Percentiles rank a stretch among this genome's conserved stretches.
Conservation (phyloP, 2,113 vertebrate species). For the Sterrhoptilus dennistouni region DNA sequence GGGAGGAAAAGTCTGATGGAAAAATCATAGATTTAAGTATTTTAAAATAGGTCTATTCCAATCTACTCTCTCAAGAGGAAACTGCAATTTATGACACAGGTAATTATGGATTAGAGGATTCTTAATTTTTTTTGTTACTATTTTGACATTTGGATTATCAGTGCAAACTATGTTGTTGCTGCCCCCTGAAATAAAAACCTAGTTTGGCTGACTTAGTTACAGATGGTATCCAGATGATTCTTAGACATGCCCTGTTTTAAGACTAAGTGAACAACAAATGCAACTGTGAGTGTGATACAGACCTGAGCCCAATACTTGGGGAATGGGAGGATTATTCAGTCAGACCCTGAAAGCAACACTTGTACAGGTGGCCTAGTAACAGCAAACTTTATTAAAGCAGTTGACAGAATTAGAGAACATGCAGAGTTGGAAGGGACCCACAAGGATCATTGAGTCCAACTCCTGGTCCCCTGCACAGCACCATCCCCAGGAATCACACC, state of each 20-base stretch:
- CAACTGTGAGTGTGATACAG: background rate
- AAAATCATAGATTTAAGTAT: background rate
- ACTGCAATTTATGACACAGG: background rate
- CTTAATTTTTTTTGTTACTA: background rate
- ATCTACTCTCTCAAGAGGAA: background rate
- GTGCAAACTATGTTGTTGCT: background rate
- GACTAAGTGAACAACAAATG: background rate
- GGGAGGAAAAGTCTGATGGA: background rate
- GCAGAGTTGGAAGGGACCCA: background rate
- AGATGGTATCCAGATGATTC: background rate
- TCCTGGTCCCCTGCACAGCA: background rate
- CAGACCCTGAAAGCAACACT: background rate
- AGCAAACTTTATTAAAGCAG: background rate
- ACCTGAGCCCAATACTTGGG: background rate
- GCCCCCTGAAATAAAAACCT: background rate
- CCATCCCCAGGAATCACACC: background rate
- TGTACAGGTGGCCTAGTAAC: background rate
- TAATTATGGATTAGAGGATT: background rate
- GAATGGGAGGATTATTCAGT: background rate
- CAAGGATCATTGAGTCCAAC: background rate
- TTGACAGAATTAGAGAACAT: background rate
- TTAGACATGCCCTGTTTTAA: background rate
- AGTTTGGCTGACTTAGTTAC: background rate
- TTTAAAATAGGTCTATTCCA: background rate
- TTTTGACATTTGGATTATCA: background rate